Percentiles rank a stretch among this genome's conserved stretches.
Conservation (phyloP, 2,113 vertebrate genomes). For the Buteo buteo region DNA sequence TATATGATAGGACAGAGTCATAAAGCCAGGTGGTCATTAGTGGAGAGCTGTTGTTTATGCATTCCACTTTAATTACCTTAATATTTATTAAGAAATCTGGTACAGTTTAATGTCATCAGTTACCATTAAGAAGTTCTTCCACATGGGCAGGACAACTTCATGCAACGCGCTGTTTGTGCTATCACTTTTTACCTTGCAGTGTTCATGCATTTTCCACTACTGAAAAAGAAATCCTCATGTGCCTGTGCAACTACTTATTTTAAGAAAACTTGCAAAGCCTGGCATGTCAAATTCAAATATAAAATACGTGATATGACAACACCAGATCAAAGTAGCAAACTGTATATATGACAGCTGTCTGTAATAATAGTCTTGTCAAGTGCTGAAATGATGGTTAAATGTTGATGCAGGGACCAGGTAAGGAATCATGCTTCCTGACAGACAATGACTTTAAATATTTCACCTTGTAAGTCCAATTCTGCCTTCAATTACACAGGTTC, state of each 20-base stretch:
- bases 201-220: background rate
- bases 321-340: background rate
- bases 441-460: background rate
- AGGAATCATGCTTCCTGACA: background rate
- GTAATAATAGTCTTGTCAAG: background rate
- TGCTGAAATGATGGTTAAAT: background rate
- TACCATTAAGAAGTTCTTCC: background rate
- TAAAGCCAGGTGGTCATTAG: background rate
- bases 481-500: background rate
- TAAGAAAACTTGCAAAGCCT: background rate
- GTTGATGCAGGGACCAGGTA: background rate
- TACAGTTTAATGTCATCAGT: background rate
- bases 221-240: background rate
- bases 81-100: background rate
- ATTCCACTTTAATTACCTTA: background rate
- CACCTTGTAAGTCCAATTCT: background rate
- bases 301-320: background rate
- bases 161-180: background rate
- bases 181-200: background rate
- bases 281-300: background rate
- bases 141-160: background rate
- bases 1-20: background rate
- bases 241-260: background rate
- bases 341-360: background rate
- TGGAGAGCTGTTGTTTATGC: background rate